Percentiles rank a stretch among this genome's conserved stretches.
phyloP scores from a whole-genome alignment of 2,888 invertebrate genomes.

The Lasioglossum marginatum region DNA sequence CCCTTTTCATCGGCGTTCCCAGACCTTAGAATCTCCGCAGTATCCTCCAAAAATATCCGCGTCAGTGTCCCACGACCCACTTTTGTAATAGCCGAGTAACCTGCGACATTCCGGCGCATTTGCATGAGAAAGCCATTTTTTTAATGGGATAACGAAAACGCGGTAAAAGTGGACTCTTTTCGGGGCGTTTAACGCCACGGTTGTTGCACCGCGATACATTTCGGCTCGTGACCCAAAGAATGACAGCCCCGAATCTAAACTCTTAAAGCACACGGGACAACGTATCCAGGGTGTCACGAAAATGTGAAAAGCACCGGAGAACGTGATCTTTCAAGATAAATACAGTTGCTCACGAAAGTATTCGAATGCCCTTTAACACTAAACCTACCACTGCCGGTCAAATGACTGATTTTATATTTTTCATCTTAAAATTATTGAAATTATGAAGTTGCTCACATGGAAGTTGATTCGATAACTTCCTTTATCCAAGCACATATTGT shows the following conservation, averaged over 20 bases:
- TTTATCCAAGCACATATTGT: no score
- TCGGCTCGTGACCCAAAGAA: neutral
- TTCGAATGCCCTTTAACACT: no score
- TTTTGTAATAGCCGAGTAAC: neutral
- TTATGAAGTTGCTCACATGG: no score
- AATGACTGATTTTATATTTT: no score
- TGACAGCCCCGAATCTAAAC: neutral
- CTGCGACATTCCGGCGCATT: neutral
- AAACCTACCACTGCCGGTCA: no score
- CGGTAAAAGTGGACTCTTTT: neutral
- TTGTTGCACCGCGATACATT: neutral
- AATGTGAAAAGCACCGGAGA: neutral
- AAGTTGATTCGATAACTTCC: no score
- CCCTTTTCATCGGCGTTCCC: neutral
- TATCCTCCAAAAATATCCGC: neutral
- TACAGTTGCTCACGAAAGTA: neutral
- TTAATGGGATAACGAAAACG: neutral
- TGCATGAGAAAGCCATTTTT: conserved; percentile 8
- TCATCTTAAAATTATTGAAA: no score
- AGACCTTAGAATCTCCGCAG: neutral
- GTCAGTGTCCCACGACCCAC: neutral
- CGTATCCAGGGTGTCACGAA: neutral
- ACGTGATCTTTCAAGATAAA: neutral
- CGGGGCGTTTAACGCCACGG: neutral
- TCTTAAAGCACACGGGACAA: neutral